Evolutionary conservation across 2,113 vertebrate genomes (phyloP).

Genomic region (Pygoscelis adeliae): DNA sequence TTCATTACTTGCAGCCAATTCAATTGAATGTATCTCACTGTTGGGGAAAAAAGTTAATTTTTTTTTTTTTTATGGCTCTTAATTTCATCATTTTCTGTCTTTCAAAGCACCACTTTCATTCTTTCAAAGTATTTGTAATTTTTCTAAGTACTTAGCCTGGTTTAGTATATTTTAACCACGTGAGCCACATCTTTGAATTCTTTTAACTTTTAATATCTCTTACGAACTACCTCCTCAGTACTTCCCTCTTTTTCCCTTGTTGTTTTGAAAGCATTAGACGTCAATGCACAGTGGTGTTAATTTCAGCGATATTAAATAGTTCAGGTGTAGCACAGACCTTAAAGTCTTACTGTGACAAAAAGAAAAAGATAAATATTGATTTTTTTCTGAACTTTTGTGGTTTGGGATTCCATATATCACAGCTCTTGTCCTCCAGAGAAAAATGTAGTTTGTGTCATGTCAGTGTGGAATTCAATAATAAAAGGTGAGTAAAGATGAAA

Average conservation of each 20-base stretch:
- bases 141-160: background rate
- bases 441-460: background rate
- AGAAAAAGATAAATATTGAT: background rate
- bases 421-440: background rate
- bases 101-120: background rate
- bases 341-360: background rate
- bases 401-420: background rate
- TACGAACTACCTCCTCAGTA: background rate
- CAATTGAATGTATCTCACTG: background rate
- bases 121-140: background rate
- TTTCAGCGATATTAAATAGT: background rate
- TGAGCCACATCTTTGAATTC: background rate
- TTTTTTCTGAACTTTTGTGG: background rate
- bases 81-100: background rate
- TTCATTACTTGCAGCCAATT: rapidly evolving
- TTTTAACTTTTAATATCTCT: background rate
- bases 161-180: background rate
- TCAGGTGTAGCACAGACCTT: background rate
- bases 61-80: background rate
- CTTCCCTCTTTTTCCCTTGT: background rate
- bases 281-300: background rate
- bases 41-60: background rate
- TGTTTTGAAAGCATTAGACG: background rate
- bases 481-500: background rate
- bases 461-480: background rate